These are phyloP conservation scores for Zaprionus lineosus DNA, from an alignment of 2,888 invertebrate species.

Conservation along the genomic window DNA sequence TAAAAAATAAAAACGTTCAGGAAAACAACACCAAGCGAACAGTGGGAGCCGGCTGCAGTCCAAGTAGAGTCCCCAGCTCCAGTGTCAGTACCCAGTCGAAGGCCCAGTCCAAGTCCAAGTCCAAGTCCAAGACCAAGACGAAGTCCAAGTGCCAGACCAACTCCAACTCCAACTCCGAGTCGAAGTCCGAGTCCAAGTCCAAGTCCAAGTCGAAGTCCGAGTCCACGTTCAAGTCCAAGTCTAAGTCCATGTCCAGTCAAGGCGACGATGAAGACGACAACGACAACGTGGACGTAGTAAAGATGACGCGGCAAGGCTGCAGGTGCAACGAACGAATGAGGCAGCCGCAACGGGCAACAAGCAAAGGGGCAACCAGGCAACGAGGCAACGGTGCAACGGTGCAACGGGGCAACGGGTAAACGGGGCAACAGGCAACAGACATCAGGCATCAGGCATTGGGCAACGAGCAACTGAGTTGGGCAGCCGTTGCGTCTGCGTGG, in stretches of 20 bases:
- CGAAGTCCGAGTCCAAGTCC: constrained; percentile 4
- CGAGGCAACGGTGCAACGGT: too few relatives aligned
- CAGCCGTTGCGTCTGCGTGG: constrained; percentile 77
- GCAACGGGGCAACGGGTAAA: too few relatives aligned
- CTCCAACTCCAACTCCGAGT: constrained; percentile 21
- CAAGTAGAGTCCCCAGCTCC: constrained; percentile 20
- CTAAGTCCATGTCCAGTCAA: constrained; percentile 30
- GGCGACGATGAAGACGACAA: constrained; percentile 77
- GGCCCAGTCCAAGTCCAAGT: constrained; percentile 28
- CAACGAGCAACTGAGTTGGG: constrained; percentile 47
- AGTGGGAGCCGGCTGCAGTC: constrained; percentile 63
- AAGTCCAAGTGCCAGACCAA: constrained; percentile 17
- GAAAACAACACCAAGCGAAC: constrained; percentile 50
- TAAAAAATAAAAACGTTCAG: constrained; percentile 21
- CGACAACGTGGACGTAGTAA: constrained; percentile 47
- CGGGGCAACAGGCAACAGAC: too few relatives aligned
- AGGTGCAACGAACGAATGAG: constrained; percentile 67
- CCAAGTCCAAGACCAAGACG: constrained; percentile 22
- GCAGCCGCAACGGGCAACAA: constrained; percentile 28
- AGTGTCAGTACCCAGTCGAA: not conserved
- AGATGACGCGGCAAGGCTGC: constrained; percentile 77
- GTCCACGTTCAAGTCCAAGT: constrained; percentile 20
- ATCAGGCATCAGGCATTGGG: constrained; percentile 5
- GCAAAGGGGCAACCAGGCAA: too few relatives aligned
- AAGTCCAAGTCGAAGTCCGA: constrained; percentile 29